These are phyloP conservation scores for Sebastes alutus DNA, from an alignment of 2,797 vertebrate genomes.

Conservation along the genomic window DNA sequence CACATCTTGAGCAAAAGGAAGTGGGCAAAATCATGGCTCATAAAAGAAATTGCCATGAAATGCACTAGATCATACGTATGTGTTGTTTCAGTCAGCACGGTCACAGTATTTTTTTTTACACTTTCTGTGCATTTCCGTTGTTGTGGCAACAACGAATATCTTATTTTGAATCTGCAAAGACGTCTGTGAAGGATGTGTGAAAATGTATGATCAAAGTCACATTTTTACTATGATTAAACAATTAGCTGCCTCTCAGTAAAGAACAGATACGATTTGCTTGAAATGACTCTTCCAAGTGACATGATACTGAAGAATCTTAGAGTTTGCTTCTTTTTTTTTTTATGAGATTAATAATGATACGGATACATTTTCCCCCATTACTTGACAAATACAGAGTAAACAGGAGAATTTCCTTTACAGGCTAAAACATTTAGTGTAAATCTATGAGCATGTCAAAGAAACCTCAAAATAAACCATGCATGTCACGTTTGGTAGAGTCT, in stretches of 20 bases:
- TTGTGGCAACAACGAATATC: not conserved
- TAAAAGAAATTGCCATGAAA: not conserved
- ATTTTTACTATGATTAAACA: not conserved
- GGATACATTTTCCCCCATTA: not conserved
- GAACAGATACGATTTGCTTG: not conserved
- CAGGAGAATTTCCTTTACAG: not conserved
- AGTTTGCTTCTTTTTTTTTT: not conserved
- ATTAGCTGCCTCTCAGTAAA: not conserved
- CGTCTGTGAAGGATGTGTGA: constrained; percentile 16
- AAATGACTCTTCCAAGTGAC: not conserved
- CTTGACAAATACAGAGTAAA: not conserved
- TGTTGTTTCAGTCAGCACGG: not conserved
- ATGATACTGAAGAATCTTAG: not conserved
- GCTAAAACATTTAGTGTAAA: constrained; percentile 52
- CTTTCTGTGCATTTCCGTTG: not conserved
- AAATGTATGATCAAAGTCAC: not conserved
- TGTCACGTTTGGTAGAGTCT: constrained; percentile 69
- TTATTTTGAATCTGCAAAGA: not conserved
- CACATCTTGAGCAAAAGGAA: not conserved
- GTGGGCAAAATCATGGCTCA: constrained; percentile 8
- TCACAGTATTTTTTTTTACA: not conserved
- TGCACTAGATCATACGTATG: not conserved
- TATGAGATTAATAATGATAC: not conserved
- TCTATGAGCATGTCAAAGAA: constrained; percentile 68
- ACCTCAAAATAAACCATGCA: constrained; percentile 79